phyloP scores from a whole-genome alignment of 2,797 vertebrate genomes.

The Ambastaia sidthimunki region DNA sequence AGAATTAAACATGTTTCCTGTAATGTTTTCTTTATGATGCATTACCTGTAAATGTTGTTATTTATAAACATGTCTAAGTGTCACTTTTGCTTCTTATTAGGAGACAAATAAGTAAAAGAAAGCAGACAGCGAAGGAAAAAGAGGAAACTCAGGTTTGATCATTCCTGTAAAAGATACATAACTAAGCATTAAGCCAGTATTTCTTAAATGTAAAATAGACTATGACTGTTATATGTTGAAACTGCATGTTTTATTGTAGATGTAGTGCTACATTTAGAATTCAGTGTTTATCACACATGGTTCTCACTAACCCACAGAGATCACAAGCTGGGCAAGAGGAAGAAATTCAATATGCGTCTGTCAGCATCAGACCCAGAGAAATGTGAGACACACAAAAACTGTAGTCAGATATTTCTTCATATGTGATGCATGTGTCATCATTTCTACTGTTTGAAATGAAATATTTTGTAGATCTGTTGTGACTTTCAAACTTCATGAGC shows the following conservation, averaged over 20 bases:
- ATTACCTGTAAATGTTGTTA: neutral
- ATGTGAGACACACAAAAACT: neutral
- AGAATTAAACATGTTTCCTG: neutral
- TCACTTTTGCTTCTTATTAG: neutral
- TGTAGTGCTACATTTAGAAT: neutral
- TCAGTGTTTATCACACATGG: no score
- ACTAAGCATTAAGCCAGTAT: neutral
- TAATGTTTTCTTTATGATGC: no score
- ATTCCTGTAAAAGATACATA: neutral
- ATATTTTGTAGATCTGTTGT: neutral
- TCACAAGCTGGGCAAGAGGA: neutral
- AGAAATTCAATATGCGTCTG: constrained; percentile 9
- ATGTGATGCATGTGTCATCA: neutral
- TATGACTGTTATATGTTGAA: no score
- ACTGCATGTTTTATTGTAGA: neutral
- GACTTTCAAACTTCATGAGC: no score
- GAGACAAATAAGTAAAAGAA: constrained; percentile 5
- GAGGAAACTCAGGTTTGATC: constrained; percentile 14
- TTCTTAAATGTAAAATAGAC: neutral
- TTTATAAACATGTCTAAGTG: neutral
- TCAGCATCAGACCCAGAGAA: constrained; percentile 2
- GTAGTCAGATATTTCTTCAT: neutral
- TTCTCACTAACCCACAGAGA: neutral
- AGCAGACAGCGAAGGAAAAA: neutral
- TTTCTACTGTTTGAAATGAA: neutral